Conservation (phyloP, 30 jellyfish, hydroid and myxozoan genomes). For the Pseudorhiza aurosa region DNA sequence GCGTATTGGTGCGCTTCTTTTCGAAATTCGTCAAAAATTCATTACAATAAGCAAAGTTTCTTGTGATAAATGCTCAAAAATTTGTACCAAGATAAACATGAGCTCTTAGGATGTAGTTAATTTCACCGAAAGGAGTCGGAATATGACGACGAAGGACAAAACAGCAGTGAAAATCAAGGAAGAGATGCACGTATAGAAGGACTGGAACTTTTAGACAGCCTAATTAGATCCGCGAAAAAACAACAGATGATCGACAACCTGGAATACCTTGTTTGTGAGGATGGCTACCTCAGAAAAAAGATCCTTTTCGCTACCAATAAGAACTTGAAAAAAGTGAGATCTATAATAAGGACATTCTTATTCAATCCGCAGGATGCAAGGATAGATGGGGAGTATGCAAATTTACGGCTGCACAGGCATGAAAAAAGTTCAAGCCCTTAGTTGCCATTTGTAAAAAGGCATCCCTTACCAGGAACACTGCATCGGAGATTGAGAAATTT, state of each 20-base stretch:
- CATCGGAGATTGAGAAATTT: slow-evolving; percentile 18
- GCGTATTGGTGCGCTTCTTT: slow-evolving; percentile 21
- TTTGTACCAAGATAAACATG: not conserved
- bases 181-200: not conserved
- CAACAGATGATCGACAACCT: not conserved
- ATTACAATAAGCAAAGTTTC: not conserved
- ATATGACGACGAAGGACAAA: not conserved
- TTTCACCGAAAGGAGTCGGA: not conserved
- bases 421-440: slow-evolving; percentile 18
- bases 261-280: slow-evolving; percentile 21
- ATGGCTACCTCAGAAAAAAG: slow-evolving; percentile 21
- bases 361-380: slow-evolving; percentile 10
- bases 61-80: not conserved
- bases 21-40: not conserved
- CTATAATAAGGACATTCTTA: not conserved
- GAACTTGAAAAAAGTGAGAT: slow-evolving; percentile 9
- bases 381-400: slow-evolving; percentile 8
- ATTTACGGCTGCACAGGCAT: slow-evolving; percentile 30
- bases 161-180: slow-evolving; percentile 2
- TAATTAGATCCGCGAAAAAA: slow-evolving; percentile 1
- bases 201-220: not conserved
- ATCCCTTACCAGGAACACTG: slow-evolving; percentile 41
- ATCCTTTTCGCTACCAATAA: slow-evolving; percentile 8
- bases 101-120: not conserved
- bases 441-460: slow-evolving; percentile 42